Conservation (phyloP, 2,797 vertebrate genomes). For the Girardinus metallicus region DNA sequence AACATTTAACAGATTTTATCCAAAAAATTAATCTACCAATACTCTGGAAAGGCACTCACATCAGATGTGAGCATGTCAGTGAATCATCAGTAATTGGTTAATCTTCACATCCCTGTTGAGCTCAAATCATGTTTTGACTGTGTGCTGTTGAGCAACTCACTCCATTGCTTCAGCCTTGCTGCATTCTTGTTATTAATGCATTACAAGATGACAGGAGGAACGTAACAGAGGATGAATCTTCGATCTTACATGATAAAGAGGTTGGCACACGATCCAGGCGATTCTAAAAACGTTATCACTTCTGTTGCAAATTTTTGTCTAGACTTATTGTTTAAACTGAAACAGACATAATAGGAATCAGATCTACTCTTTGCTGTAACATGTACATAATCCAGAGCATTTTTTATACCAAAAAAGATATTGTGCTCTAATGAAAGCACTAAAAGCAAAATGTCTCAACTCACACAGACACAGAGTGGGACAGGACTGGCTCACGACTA, state of each 20-base stretch:
- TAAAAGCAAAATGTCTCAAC: conserved; percentile 13
- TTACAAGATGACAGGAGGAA: conserved; percentile 2
- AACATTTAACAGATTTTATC: neutral
- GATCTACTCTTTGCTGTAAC: conserved; percentile 15
- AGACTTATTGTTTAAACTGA: conserved; percentile 33
- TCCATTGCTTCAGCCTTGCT: neutral
- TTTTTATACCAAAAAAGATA: conserved; percentile 36
- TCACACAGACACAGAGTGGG: conserved; percentile 16
- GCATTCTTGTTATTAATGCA: neutral
- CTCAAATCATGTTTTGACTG: neutral
- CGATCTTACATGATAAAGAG: conserved; percentile 27
- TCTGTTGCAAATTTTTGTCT: conserved; percentile 24
- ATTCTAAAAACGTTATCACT: conserved; percentile 31
- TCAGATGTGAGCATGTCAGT: neutral
- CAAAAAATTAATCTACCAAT: neutral
- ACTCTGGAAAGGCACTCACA: neutral
- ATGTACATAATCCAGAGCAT: conserved; percentile 44
- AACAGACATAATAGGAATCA: conserved; percentile 47
- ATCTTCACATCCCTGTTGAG: neutral
- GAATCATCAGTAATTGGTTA: neutral
- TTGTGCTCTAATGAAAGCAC: conserved; percentile 26
- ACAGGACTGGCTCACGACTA: conserved; percentile 54
- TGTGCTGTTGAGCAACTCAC: neutral
- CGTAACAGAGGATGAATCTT: conserved; percentile 23
- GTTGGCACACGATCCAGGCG: neutral